A percentile compares a stretch with the other conserved stretches of the same genome.
These are phyloP conservation scores for Lipophrys pholis DNA, from an alignment of 2,113 vertebrate species.

Conservation along the genomic window DNA sequence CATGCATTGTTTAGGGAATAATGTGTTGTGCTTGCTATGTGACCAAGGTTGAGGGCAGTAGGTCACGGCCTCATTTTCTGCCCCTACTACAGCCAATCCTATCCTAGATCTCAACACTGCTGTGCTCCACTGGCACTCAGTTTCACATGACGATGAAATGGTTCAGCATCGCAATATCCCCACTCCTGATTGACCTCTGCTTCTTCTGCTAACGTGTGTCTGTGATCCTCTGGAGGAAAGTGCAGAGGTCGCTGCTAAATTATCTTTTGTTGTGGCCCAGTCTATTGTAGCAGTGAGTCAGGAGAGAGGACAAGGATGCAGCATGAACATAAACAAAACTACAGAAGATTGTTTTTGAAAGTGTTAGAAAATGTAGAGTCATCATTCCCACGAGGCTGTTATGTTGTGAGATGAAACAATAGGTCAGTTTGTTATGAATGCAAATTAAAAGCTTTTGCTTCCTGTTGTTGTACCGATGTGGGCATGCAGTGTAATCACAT, in stretches of 20 bases:
- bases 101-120: conserved; percentile 10
- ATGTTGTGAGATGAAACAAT: not conserved
- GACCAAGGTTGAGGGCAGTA: not conserved
- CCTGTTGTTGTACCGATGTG: not conserved
- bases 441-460: not conserved
- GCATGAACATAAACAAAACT: not conserved
- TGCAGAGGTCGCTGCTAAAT: not conserved
- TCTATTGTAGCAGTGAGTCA: not conserved
- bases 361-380: not conserved
- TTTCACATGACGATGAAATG: not conserved
- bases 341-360: too few species aligned
- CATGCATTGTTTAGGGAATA: not conserved
- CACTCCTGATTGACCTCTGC: conserved; percentile 4
- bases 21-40: not conserved
- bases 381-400: not conserved
- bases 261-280: not conserved
- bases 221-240: not conserved
- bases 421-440: not conserved
- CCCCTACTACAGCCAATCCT: not conserved
- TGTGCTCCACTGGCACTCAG: not conserved
- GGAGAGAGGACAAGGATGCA: not conserved
- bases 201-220: not conserved
- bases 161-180: not conserved
- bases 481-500: not conserved
- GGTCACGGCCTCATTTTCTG: conserved; percentile 4